Percentiles rank a stretch among this genome's conserved stretches.
These are phyloP conservation scores for Nematolebias whitei DNA, from an alignment of 2,113 vertebrate genomes.

Conservation along the genomic window DNA sequence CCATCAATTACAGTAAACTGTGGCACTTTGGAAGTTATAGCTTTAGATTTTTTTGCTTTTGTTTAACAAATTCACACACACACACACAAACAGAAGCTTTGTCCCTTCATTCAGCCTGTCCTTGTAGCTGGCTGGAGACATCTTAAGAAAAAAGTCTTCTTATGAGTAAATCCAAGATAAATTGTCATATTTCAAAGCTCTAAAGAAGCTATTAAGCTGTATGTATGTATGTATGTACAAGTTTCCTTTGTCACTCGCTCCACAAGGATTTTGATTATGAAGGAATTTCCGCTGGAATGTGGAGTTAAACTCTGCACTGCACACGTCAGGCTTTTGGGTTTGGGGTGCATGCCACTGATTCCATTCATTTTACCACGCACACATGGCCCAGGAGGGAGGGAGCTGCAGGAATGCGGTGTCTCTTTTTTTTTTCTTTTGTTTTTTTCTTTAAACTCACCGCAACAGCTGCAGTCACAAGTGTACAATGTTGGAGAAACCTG, in stretches of 20 bases:
- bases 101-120: slow-evolving; percentile 4
- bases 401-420: slow-evolving; percentile 54
- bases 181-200: slow-evolving; percentile 17
- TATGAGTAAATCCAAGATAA: slow-evolving; percentile 16
- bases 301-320: slow-evolving; percentile 48
- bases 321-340: slow-evolving; percentile 57
- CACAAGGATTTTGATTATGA: slow-evolving; percentile 39
- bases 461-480: slow-evolving; percentile 77
- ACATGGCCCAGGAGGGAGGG: slow-evolving; percentile 33
- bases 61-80: no score
- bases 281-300: slow-evolving; percentile 62
- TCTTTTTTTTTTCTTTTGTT: slow-evolving; percentile 49
- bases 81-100: no score
- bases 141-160: slow-evolving; percentile 7
- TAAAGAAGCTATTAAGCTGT: slow-evolving; percentile 14
- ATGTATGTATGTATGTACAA: slow-evolving; percentile 18
- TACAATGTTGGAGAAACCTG: slow-evolving; percentile 69
- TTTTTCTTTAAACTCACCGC: slow-evolving; percentile 57
- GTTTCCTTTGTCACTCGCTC: slow-evolving; percentile 3
- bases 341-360: slow-evolving; percentile 69
- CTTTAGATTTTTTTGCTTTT: background rate
- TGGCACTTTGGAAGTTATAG: slow-evolving; percentile 6
- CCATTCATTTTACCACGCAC: slow-evolving; percentile 64
- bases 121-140: slow-evolving; percentile 17
- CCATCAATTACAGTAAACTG: slow-evolving; percentile 43